A percentile compares a stretch with the other conserved stretches of the same genome.
Evolutionary conservation across 2,888 invertebrate species (phyloP).

Genomic region (Pseudanteris insignis): DNA sequence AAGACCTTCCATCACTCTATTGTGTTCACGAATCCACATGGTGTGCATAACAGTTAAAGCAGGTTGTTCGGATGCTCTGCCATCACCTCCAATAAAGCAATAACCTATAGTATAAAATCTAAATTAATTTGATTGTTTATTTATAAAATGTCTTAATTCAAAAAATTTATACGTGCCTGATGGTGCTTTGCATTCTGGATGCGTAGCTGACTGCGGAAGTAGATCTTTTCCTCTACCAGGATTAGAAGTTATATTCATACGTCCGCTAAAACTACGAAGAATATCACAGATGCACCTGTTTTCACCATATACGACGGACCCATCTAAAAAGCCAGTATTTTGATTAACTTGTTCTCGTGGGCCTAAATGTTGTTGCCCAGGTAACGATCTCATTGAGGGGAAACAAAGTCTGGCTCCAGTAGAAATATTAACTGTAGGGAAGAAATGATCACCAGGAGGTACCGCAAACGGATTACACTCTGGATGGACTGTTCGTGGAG

Average conservation of each 20-base stretch:
- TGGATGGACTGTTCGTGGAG: constrained; percentile 86
- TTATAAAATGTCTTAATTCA: too few species aligned
- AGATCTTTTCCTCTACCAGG: constrained; percentile 81
- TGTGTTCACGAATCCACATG: constrained; percentile 88
- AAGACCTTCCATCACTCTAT: constrained; percentile 82
- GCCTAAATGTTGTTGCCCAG: constrained; percentile 88
- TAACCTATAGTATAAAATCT: constrained; percentile 56
- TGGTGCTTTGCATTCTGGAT: constrained; percentile 88
- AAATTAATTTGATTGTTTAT: too few species aligned
- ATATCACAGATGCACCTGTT: constrained; percentile 82
- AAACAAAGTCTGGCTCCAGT: constrained; percentile 83
- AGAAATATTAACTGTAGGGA: constrained; percentile 84
- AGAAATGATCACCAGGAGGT: constrained; percentile 88
- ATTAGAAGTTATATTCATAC: constrained; percentile 82
- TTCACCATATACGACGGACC: constrained; percentile 89
- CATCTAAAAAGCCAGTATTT: constrained; percentile 90
- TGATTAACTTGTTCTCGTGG: constrained; percentile 94
- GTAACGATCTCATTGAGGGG: constrained; percentile 92
- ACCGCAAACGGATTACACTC: constrained; percentile 94
- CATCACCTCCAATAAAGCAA: constrained; percentile 91
- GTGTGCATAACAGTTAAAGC: constrained; percentile 90
- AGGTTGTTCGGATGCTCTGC: constrained; percentile 92
- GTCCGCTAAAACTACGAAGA: constrained; percentile 81
- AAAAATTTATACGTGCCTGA: constrained; percentile 73
- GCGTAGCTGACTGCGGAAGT: constrained; percentile 78